Percentiles rank a stretch among this genome's conserved stretches.
phyloP scores from a whole-genome alignment of 1,140 invertebrate species.

The Listronotus bonariensis region DNA sequence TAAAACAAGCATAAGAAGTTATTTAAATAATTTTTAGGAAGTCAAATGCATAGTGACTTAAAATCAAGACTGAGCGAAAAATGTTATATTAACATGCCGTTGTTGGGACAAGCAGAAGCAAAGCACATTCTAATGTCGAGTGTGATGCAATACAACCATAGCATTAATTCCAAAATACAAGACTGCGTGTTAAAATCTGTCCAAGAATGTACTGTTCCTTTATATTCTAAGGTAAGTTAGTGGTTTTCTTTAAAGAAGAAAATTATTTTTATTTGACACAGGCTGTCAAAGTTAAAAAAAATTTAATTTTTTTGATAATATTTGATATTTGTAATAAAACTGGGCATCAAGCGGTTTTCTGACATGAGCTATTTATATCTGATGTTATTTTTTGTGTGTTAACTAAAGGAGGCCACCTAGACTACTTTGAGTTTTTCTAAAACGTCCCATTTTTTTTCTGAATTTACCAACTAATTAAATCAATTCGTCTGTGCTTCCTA shows the following conservation, averaged over 20 bases:
- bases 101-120: slow-evolving; percentile 59
- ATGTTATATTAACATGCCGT: slow-evolving; percentile 58
- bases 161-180: slow-evolving; percentile 64
- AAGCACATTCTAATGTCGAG: slow-evolving; percentile 61
- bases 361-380: too few species aligned
- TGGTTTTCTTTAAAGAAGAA: too few species aligned
- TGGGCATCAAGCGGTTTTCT: too few species aligned
- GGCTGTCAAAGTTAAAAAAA: neutral
- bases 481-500: too few species aligned
- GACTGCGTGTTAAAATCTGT: slow-evolving; percentile 64
- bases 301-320: neutral
- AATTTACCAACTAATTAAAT: too few species aligned
- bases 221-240: slow-evolving; percentile 68
- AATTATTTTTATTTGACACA: too few species aligned
- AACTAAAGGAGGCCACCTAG: too few species aligned
- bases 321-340: too few species aligned
- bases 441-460: too few species aligned
- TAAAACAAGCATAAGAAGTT: too few species aligned
- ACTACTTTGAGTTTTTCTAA: too few species aligned
- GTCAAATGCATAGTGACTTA: slow-evolving; percentile 56
- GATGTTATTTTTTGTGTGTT: too few species aligned
- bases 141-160: slow-evolving; percentile 66
- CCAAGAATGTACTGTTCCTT: slow-evolving; percentile 66
- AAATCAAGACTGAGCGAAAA: slow-evolving; percentile 53
- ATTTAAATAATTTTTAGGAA: slow-evolving; percentile 41